A percentile compares a stretch with the other conserved stretches of the same genome.
These are phyloP conservation scores for Hipparchia sbordonii DNA, from an alignment of 2,888 invertebrate genomes.

Conservation along the genomic window DNA sequence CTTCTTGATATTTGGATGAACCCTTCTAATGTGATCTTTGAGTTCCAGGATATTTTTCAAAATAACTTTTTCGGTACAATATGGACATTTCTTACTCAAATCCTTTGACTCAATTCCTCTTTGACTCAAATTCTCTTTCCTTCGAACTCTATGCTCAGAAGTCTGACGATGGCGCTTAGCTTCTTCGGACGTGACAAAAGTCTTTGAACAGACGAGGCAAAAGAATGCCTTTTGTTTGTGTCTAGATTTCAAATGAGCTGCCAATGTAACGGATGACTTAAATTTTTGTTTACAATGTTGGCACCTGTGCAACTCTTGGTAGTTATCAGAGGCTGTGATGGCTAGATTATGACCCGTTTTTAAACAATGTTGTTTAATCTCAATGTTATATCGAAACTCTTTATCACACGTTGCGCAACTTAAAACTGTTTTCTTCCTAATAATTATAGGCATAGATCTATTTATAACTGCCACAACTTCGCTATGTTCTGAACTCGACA, in stretches of 20 bases:
- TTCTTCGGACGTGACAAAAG: constrained; percentile 83
- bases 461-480: constrained; percentile 90
- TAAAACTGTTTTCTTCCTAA: constrained; percentile 85
- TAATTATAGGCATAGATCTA: constrained; percentile 90
- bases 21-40: constrained; percentile 83
- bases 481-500: constrained; percentile 85
- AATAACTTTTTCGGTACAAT: constrained; percentile 77
- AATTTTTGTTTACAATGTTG: constrained; percentile 82
- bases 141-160: constrained; percentile 84
- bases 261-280: constrained; percentile 85
- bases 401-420: constrained; percentile 86
- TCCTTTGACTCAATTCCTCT: constrained; percentile 64
- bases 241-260: constrained; percentile 85
- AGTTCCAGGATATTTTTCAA: constrained; percentile 81
- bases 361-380: constrained; percentile 85
- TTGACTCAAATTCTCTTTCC: constrained; percentile 67
- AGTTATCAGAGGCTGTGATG: constrained; percentile 84
- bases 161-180: constrained; percentile 87
- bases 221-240: constrained; percentile 85
- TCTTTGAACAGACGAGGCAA: constrained; percentile 86
- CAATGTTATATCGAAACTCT: constrained; percentile 89
- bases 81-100: constrained; percentile 81
- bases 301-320: constrained; percentile 86
- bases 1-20: constrained; percentile 85
- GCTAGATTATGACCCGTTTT: constrained; percentile 75